Percentiles rank a stretch among this genome's conserved stretches.
These are phyloP conservation scores for Spea hammondii DNA, from an alignment of 2,797 vertebrate species.

Conservation along the genomic window DNA sequence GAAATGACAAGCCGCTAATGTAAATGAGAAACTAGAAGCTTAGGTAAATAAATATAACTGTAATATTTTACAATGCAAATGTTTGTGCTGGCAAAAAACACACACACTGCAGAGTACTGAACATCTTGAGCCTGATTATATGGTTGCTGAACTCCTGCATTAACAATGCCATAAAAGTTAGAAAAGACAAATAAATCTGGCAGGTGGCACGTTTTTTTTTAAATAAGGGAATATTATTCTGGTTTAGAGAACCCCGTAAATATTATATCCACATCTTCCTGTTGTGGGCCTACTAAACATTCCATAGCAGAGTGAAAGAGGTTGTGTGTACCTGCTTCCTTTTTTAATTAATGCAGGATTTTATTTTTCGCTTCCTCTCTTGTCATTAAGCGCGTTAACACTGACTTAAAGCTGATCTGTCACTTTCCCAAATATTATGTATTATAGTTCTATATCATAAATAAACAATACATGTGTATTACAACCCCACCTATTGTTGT, in stretches of 20 bases:
- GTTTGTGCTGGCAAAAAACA: constrained; percentile 38
- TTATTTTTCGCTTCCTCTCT: no score
- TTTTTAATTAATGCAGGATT: no score
- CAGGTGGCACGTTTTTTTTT: constrained; percentile 18
- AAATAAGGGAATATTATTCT: constrained; percentile 18
- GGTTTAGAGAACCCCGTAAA: background rate
- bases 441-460: no score
- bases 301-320: no score
- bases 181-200: constrained; percentile 36
- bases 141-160: constrained; percentile 38
- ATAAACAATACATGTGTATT: no score
- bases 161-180: constrained; percentile 19
- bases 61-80: constrained; percentile 49
- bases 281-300: no score
- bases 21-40: constrained; percentile 38
- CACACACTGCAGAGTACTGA: constrained; percentile 32
- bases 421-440: no score
- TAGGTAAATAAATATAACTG: constrained; percentile 44
- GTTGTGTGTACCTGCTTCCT: no score
- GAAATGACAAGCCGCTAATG: constrained; percentile 36
- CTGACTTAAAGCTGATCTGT: no score
- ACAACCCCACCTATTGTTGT: no score
- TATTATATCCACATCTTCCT: no score
- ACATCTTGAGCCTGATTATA: constrained; percentile 49
- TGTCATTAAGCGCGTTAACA: no score